Base-by-base conservation (phyloP, 1,140 invertebrate species). In the Bombus vancouverensis region DNA sequence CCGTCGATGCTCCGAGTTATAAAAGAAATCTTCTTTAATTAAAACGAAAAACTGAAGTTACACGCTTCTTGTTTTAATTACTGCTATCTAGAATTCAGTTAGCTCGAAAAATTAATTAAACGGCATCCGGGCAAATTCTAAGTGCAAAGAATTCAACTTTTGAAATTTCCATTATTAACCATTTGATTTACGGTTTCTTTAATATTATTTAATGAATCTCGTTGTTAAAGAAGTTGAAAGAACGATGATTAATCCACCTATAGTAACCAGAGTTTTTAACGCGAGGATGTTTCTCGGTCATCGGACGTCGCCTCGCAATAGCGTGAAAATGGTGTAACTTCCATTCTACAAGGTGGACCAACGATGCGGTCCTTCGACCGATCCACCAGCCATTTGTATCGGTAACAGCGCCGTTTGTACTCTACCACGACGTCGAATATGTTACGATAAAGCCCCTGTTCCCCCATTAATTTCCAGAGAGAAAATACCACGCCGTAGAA, bases 331-430 rank as follows among this genome's bases (percentile, higher is more conserved):
- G 44, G 22, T 44, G 34, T n/a, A 53, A 66, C 87, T 89, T 88
- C 83, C 87, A 78, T 80, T 89, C 34, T 59, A 77, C 22, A 37
- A 28, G 34, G 15, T 59, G 75, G n/a, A 34, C 25, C 37, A 25
- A 34, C 28, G 71, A 79, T 42, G 78, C 3, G 10, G 18, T 32
- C 18, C 44, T 75, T 25, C 18, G 18, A 32, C n/a, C 44, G 44
- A 34, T 53, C 32, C 44, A 32, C 18, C 44, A 25, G 80, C 84
- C 76, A 89, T 89, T 89, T 81, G 87, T 89, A 89, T 89, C 81
- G 88, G 65, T 89, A 89, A 89, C 88, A 75, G 84, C 84, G 84
- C 76, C 85, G 80, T 89, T 90, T 84, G 73, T 87, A 90, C 73
- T 37, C 81, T n/a, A 32, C 68, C 87, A 44, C 53, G 78, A 83